Evolutionary conservation across 1,140 invertebrate genomes (phyloP).

Genomic region (Ditylenchus dipsaci): DNA sequence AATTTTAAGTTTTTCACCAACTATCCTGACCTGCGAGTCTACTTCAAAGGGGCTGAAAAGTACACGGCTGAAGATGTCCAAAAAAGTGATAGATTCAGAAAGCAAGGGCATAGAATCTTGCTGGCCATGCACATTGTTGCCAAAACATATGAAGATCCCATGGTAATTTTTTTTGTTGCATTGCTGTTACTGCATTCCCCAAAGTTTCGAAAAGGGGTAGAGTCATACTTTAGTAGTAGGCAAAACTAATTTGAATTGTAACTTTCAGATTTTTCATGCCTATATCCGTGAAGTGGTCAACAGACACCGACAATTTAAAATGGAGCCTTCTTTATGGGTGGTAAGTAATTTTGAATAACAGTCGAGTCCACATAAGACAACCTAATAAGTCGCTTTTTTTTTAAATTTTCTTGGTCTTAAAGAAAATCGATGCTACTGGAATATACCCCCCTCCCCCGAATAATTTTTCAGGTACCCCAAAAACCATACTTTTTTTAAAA

Average conservation of each 20-base stretch:
- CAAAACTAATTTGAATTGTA: no score
- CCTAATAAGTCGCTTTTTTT: no score
- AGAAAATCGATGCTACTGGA: no score
- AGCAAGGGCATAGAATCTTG: slow-evolving; percentile 52
- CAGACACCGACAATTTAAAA: slow-evolving; percentile 47
- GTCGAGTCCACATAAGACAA: no score
- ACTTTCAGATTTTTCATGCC: slow-evolving; percentile 13
- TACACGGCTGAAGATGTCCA: slow-evolving; percentile 51
- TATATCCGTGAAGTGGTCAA: slow-evolving; percentile 45
- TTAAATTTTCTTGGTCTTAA: no score
- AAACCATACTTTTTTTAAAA: no score
- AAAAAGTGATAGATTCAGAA: slow-evolving; percentile 49
- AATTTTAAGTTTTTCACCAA: slow-evolving; percentile 46
- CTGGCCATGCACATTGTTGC: slow-evolving; percentile 42
- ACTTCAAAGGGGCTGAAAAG: slow-evolving; percentile 52
- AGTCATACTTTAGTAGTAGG: no score
- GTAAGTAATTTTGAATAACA: slow-evolving; percentile 18
- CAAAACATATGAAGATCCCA: slow-evolving; percentile 31
- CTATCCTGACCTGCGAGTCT: slow-evolving; percentile 45
- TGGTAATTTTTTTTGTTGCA: neutral
- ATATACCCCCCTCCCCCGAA: no score
- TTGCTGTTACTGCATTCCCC: no score
- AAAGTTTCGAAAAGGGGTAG: no score
- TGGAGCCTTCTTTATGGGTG: slow-evolving; percentile 46
- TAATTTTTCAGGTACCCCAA: no score